Evolutionary conservation across 2,113 vertebrate genomes (phyloP).

Genomic region (Callochromis pleurospilus): DNA sequence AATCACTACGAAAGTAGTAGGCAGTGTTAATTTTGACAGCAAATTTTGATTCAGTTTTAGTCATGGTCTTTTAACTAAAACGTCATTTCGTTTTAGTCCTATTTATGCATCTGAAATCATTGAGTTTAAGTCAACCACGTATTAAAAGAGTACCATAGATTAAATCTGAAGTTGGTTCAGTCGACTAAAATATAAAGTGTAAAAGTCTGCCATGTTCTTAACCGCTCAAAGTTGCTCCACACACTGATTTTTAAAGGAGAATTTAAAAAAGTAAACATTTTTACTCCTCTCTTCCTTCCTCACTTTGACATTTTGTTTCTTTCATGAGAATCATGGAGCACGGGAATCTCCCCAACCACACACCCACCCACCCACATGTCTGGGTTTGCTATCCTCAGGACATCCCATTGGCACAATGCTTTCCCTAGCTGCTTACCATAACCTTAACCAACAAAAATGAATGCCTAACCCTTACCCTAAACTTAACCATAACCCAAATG

Average conservation of each 20-base stretch:
- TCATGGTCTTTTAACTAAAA: background rate
- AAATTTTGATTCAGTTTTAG: background rate
- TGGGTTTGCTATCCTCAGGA: background rate
- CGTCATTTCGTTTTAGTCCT: background rate
- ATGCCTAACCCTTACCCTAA: background rate
- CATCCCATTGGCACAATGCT: background rate
- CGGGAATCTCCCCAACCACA: background rate
- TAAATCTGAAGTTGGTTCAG: background rate
- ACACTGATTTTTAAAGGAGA: background rate
- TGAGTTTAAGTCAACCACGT: background rate
- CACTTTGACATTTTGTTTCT: background rate
- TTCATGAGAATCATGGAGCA: background rate
- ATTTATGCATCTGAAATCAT: background rate
- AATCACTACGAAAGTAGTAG: background rate
- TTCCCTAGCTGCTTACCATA: background rate
- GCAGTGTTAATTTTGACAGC: background rate
- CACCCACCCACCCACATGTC: background rate
- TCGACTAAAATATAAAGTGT: background rate
- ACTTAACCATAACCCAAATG: background rate
- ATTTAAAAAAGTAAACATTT: background rate
- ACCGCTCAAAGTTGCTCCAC: background rate
- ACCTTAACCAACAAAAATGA: background rate
- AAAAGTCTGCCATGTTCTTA: background rate
- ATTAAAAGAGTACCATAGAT: background rate
- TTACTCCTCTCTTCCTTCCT: background rate